Evolutionary conservation across 2,797 vertebrate genomes (phyloP).

Genomic region (Hypotaenidia philippensis): DNA sequence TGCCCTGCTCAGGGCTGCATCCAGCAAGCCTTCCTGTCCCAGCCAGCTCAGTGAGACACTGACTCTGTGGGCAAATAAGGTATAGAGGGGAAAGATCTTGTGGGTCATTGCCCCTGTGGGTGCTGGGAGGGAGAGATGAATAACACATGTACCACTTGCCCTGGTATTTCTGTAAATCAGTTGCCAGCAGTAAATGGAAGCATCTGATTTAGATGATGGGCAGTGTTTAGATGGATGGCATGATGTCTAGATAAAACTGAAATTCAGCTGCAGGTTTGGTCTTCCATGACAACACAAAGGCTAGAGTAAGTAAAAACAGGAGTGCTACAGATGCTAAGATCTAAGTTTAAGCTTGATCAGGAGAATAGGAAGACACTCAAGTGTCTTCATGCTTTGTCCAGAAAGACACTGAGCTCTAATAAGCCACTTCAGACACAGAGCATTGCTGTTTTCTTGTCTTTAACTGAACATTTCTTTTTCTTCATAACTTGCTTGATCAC

Average conservation of each 20-base stretch:
- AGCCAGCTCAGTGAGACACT: neutral
- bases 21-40: neutral
- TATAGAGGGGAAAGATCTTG: rapidly evolving
- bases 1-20: neutral
- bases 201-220: neutral
- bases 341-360: neutral
- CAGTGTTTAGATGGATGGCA: neutral
- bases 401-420: neutral
- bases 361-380: neutral
- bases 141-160: rapidly evolving
- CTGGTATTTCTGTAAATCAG: neutral
- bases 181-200: neutral
- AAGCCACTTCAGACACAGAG: neutral
- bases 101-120: neutral
- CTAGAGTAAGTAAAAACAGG: neutral
- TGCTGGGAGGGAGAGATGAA: neutral
- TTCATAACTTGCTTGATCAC: neutral
- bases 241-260: neutral
- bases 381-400: neutral
- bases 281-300: neutral
- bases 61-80: neutral
- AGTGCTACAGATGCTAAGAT: neutral
- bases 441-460: neutral
- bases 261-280: rapidly evolving
- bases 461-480: neutral